Base-by-base conservation (phyloP, 2,888 invertebrate genomes). In the Caenorhabditis doughertyi region DNA sequence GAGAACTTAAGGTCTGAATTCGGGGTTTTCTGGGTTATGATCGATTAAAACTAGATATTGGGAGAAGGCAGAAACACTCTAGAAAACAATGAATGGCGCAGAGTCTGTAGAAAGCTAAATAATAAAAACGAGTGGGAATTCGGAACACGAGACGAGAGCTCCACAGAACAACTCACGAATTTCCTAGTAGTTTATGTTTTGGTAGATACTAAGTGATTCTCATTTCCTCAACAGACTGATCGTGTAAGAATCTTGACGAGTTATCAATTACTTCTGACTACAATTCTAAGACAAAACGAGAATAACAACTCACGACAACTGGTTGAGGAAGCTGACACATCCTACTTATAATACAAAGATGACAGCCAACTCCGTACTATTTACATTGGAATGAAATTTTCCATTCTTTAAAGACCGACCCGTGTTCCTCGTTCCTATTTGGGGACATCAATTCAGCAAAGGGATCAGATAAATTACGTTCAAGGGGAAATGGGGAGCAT, bases 1-100 rank as follows among this genome's bases (percentile, higher is more conserved):
- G 77, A 79, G 70, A 79, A 70, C 60, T 62, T 56, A 74, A 42
- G 29, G 53, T 65, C 49, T 65, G 65, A 65, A 65, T 62, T 51
- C 32, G 9, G 51, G 7, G 35, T 51, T 39, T 21, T 51, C 56
- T 49, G 56, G 68, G 67, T 74, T 76, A 76, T 39, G 23, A 51
- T 51, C 29, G 65, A 74, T 62, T 70, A 64, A 74, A 58, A 81
- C 72, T 73, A 65, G 35, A 35, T 35, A 18, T 32, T 42, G 32
- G 23, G 68, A 62, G 39, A 21, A 55, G 42, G 47, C 35, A 35
- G 25, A 35, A 25, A n/a, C 2, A 23, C 51, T 32, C 51, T 18
- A 65, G 64, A 64, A 51, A 51, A 65, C 65, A 65, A 21, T 51
- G 39, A 35, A 65, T 65, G 65, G 65, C 65, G 29, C 32, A 49